Evolutionary conservation across 2,797 vertebrate species (phyloP), one percentile per base, ranked within the genome.

Genomic region (Anas bernieri): DNA sequence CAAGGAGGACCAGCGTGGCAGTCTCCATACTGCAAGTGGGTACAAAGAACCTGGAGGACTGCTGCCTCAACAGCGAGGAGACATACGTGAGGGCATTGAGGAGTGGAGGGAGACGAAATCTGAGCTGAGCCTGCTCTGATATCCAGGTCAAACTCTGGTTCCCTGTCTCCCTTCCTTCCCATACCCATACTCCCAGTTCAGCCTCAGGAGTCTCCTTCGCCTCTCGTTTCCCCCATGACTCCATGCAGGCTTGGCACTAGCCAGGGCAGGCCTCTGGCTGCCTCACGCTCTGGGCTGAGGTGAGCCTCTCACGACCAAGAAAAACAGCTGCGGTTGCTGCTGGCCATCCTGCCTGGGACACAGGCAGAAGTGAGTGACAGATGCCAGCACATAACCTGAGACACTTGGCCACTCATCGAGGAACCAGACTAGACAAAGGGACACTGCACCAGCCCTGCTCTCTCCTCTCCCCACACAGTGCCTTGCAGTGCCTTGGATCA

Each of bases 61-160:
- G 28, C 43, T n/a, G 25, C 1, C 1, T 70, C 46, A 4, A 17
- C 37, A 1, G 0, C 25, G 20, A 66, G 28, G 11, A 70, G 46
- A 9, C 41, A 17, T 14, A 26, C 0, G 0, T 7, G 30, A 15
- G 8, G 28, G 30, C 56, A 67, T 28, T 43, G 39, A 63, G 45
- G 17, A 66, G 45, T 3, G 1, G 10, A 18, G 14, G 21, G 56
- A 74, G 22, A 55, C 5, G 21, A 80, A 75, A 31, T 31, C 26
- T 31, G 50, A 83, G 52, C 61, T 0, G 1, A 72, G 35, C 20
- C 50, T 72, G 39, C n/a, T 17, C 41, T 1, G 1, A 46, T 6
- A 4, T 12, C 43, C 22, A 6, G 9, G 15, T 63, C 63, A 70
- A 59, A 21, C 37, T 50, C 23, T 50, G 48, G 48, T 50, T 50